Conservation (phyloP, 2,113 vertebrate species). For the Telmatochromis sp. region DNA sequence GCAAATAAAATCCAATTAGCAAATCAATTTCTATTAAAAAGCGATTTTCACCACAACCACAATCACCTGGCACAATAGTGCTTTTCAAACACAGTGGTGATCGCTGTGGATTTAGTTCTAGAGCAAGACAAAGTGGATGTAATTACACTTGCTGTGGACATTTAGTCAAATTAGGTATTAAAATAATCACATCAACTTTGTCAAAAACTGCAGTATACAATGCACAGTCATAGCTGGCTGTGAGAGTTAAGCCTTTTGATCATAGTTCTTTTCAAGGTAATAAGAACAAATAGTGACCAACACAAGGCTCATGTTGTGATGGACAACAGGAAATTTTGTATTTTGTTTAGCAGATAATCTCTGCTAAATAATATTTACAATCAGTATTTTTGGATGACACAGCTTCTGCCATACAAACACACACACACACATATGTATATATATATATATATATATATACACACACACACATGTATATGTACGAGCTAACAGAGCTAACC, state of each 20-base stretch:
- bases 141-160: conserved; percentile 20
- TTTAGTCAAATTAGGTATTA: neutral
- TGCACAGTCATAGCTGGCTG: conserved; percentile 11
- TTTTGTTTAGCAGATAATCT: neutral
- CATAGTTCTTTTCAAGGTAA: conserved; percentile 26
- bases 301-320: conserved; percentile 6
- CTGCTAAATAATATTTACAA: neutral
- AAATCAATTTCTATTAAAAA: neutral
- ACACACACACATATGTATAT: neutral
- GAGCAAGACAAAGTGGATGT: conserved; percentile 22
- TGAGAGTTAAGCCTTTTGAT: conserved; percentile 23
- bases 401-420: neutral
- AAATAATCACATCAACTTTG: conserved; percentile 39
- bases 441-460: neutral
- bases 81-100: neutral
- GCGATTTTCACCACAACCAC: neutral
- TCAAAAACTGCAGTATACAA: neutral
- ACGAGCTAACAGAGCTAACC: neutral
- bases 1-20: neutral
- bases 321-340: neutral
- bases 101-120: conserved; percentile 10
- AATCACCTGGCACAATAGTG: neutral
- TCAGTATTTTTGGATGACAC: neutral
- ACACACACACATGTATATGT: fast-evolving
- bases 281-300: conserved; percentile 42